A percentile compares a stretch with the other conserved stretches of the same genome.
phyloP scores from a whole-genome alignment of 37 sponge, comb jelly and placozoan genomes.

The Cladorhizidae sp. region DNA sequence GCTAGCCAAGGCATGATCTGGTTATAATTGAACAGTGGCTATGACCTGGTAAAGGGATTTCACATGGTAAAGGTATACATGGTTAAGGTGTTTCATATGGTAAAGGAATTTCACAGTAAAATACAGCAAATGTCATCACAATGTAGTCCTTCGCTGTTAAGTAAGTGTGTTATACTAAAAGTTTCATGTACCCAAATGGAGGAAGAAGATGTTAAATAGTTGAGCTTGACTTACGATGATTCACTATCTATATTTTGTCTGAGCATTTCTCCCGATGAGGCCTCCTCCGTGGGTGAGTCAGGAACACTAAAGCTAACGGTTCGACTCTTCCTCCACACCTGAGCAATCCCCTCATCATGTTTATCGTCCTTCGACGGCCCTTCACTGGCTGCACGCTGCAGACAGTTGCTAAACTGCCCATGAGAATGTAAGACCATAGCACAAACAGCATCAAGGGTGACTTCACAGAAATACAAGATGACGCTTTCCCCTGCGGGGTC shows the following conservation, averaged over 20 bases:
- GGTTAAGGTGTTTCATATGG: no score
- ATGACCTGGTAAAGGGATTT: no score
- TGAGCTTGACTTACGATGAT: neutral
- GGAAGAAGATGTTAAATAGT: neutral
- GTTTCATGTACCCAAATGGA: no score
- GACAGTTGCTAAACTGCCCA: slow-evolving; percentile 10
- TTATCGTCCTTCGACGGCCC: neutral
- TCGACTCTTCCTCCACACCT: neutral
- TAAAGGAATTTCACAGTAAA: no score
- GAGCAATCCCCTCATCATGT: no score
- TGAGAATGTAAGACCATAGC: slow-evolving; percentile 23
- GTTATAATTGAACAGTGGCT: no score
- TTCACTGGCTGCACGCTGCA: neutral
- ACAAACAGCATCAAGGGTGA: slow-evolving; percentile 24
- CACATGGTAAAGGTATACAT: no score
- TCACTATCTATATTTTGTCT: neutral
- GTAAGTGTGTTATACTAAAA: no score
- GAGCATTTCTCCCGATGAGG: neutral
- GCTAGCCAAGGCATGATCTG: no score
- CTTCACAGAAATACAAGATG: slow-evolving; percentile 28
- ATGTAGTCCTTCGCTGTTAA: no score
- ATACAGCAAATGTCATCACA: no score
- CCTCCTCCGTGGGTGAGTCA: neutral
- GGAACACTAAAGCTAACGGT: slow-evolving; percentile 6
- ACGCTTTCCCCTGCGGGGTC: slow-evolving; percentile 12